Evolutionary conservation across 64 coral and sea anemone species (phyloP).

Genomic region (Exaiptasia diaphana): DNA sequence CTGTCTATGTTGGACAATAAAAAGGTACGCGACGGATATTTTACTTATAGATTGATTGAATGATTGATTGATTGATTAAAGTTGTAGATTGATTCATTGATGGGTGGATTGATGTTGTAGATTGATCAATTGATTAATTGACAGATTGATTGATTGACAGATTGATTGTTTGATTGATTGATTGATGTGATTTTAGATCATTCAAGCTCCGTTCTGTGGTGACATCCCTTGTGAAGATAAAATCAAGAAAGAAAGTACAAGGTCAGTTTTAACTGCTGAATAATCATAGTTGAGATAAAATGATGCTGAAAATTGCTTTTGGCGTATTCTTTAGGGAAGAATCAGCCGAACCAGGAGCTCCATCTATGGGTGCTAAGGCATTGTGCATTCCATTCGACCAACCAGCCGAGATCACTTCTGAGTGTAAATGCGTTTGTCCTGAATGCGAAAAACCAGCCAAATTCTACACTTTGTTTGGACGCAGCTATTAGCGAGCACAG

Average conservation of each 20-base stretch:
- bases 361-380: conserved; percentile 94
- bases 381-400: conserved; percentile 96
- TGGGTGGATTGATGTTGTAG: not conserved
- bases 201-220: conserved; percentile 91
- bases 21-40: no score
- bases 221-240: conserved; percentile 80
- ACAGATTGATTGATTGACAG: not conserved
- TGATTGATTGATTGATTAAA: not conserved
- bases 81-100: not conserved
- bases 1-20: conserved; percentile 71
- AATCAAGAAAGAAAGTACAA: conserved; percentile 96
- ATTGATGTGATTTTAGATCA: conserved; percentile 16
- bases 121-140: not conserved
- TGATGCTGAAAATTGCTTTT: not conserved
- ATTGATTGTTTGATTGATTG: not conserved
- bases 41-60: no score
- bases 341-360: conserved; percentile 80
- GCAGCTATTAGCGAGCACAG: conserved; percentile 68
- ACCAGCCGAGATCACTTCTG: conserved; percentile 73
- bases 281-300: not conserved
- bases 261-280: conserved; percentile 21
- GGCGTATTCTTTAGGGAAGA: conserved; percentile 65
- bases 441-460: conserved; percentile 57
- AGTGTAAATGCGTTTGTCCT: conserved; percentile 79
- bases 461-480: conserved; percentile 83